Percentiles rank a stretch among this genome's conserved stretches.
phyloP scores from a whole-genome alignment of 2,888 invertebrate genomes.

The Linyphia triangularis region DNA sequence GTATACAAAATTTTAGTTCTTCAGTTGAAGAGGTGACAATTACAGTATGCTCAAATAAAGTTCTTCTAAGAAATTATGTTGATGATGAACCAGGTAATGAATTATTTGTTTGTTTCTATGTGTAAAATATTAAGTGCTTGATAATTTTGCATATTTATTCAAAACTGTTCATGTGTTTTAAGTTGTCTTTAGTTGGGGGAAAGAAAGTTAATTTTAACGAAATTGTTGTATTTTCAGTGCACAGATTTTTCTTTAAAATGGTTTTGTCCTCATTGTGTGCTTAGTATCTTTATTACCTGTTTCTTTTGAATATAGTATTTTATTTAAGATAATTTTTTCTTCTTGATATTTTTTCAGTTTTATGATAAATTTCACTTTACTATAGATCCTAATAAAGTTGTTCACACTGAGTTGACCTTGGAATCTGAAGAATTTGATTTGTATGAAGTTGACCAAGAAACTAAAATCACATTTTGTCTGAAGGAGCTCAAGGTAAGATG shows the following conservation, averaged over 20 bases:
- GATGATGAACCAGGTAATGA: slow-evolving; percentile 83
- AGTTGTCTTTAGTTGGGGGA: too few relatives aligned
- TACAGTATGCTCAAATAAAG: slow-evolving; percentile 84
- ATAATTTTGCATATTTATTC: too few relatives aligned
- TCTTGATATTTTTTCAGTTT: background rate
- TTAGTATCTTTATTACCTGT: background rate
- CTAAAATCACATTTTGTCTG: slow-evolving; percentile 90
- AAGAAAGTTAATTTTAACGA: background rate
- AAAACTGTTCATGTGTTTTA: too few relatives aligned
- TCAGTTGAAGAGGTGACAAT: slow-evolving; percentile 90
- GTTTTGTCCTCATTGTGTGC: background rate
- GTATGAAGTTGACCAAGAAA: slow-evolving; percentile 84
- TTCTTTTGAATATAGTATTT: background rate
- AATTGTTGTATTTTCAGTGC: background rate
- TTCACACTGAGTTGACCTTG: slow-evolving; percentile 88
- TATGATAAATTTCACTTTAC: slow-evolving; percentile 77
- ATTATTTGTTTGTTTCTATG: background rate
- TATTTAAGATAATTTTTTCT: background rate
- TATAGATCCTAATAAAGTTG: slow-evolving; percentile 85
- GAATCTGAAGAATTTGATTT: slow-evolving; percentile 87
- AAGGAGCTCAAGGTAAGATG: slow-evolving; percentile 86
- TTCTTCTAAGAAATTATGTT: slow-evolving; percentile 88
- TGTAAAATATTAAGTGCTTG: too few relatives aligned
- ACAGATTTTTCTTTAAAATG: background rate
- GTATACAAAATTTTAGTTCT: slow-evolving; percentile 88